These are phyloP conservation scores for Sorex fumeus DNA, from an alignment of 2,113 vertebrate genomes.

Conservation along the genomic window DNA sequence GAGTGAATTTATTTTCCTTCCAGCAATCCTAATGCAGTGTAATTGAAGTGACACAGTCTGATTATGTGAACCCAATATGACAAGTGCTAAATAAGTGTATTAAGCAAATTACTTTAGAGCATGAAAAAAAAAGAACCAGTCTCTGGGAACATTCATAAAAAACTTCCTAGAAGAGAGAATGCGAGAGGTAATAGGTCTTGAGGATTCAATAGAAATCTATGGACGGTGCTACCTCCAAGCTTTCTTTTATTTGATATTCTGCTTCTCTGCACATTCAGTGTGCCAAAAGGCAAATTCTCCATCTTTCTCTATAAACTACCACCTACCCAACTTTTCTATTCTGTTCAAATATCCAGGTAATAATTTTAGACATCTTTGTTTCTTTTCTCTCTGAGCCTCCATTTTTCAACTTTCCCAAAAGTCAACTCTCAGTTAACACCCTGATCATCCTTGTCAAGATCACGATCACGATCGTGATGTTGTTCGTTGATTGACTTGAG, in stretches of 20 bases:
- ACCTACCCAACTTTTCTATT: background rate
- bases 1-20: background rate
- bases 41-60: background rate
- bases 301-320: background rate
- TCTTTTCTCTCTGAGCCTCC: background rate
- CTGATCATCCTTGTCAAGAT: background rate
- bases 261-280: background rate
- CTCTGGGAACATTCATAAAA: background rate
- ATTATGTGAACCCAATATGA: background rate
- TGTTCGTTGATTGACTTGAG: too few species aligned
- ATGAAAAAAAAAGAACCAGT: background rate
- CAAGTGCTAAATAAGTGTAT: background rate
- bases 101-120: background rate
- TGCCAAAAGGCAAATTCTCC: background rate
- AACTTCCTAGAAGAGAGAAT: background rate
- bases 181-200: background rate
- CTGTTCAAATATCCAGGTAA: background rate
- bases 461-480: too few species aligned
- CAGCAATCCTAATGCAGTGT: background rate
- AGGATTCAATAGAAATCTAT: slow-evolving; percentile 6
- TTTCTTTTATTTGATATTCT: background rate
- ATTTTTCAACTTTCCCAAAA: background rate
- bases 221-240: background rate
- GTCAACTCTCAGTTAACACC: background rate
- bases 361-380: background rate